Percentiles rank a stretch among this genome's conserved stretches.
Conservation (phyloP, 1,140 invertebrate species). For the Cherax destructor region DNA sequence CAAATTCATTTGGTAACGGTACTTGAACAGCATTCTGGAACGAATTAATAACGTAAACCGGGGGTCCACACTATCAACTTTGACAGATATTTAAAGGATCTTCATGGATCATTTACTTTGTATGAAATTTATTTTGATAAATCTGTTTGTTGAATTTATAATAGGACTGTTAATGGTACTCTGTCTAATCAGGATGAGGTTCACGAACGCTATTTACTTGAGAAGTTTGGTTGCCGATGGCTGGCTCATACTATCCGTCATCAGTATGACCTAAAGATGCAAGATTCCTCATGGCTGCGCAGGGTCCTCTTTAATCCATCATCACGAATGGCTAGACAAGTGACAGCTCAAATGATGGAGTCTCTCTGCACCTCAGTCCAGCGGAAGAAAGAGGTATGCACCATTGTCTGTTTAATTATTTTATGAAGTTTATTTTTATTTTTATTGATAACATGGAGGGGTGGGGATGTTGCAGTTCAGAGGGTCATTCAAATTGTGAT, state of each 20-base stretch:
- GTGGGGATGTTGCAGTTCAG: no score
- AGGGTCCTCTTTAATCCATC: slow-evolving; percentile 93
- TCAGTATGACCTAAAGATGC: slow-evolving; percentile 76
- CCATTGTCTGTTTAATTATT: not conserved
- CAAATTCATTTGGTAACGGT: no score
- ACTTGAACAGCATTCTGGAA: no score
- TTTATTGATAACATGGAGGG: no score
- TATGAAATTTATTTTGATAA: not conserved
- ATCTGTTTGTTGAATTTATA: not conserved
- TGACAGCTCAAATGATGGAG: slow-evolving; percentile 92
- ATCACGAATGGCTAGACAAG: slow-evolving; percentile 89
- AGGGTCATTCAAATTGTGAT: no score
- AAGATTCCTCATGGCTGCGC: slow-evolving; percentile 88
- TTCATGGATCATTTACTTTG: not conserved
- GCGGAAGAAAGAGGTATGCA: slow-evolving; percentile 73
- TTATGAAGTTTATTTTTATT: no score
- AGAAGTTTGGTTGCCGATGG: slow-evolving; percentile 85
- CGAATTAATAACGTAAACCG: no score
- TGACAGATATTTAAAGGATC: not conserved
- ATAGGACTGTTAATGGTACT: not conserved
- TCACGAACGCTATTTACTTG: slow-evolving; percentile 81
- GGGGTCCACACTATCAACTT: no score
- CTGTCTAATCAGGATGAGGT: slow-evolving; percentile 75
- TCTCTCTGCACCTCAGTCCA: slow-evolving; percentile 80
- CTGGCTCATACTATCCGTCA: slow-evolving; percentile 74